A percentile compares a stretch with the other conserved stretches of the same genome.
These are phyloP conservation scores for Glossophaga mutica DNA, from an alignment of 2,797 vertebrate genomes.

Conservation along the genomic window DNA sequence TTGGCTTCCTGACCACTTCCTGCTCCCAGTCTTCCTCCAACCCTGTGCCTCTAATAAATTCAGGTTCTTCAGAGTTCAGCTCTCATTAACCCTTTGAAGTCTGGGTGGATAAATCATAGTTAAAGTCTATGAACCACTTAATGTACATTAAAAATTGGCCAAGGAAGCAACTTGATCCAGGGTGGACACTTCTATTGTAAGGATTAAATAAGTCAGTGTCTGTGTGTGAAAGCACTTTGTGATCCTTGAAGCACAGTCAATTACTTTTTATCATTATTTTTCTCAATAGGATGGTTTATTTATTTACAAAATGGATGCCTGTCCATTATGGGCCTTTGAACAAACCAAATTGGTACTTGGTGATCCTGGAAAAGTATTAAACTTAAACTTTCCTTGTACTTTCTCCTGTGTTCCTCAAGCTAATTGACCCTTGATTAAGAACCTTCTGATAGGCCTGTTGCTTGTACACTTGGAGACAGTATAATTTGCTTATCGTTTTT, in stretches of 20 bases:
- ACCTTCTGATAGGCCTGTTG: neutral
- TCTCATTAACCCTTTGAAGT: constrained; percentile 73
- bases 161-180: constrained; percentile 45
- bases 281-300: constrained; percentile 45
- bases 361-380: constrained; percentile 42
- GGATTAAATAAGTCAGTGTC: constrained; percentile 57
- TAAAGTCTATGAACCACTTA: constrained; percentile 27
- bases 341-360: constrained; percentile 16
- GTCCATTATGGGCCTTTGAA: constrained; percentile 33
- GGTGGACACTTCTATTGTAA: constrained; percentile 25
- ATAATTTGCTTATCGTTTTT: constrained; percentile 31
- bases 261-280: constrained; percentile 63
- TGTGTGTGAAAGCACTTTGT: constrained; percentile 38
- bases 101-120: constrained; percentile 45
- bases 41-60: constrained; percentile 60
- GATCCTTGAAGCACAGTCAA: constrained; percentile 49
- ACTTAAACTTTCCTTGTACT: constrained; percentile 28
- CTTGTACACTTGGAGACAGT: neutral
- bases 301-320: constrained; percentile 39
- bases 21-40: constrained; percentile 58
- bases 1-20: constrained; percentile 69
- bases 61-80: constrained; percentile 67
- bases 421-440: neutral
- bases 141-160: constrained; percentile 55
- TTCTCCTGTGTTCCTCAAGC: constrained; percentile 14